Percentiles rank a stretch among this genome's conserved stretches.
phyloP scores from a whole-genome alignment of 1,140 invertebrate species.

The Lerema accius region DNA sequence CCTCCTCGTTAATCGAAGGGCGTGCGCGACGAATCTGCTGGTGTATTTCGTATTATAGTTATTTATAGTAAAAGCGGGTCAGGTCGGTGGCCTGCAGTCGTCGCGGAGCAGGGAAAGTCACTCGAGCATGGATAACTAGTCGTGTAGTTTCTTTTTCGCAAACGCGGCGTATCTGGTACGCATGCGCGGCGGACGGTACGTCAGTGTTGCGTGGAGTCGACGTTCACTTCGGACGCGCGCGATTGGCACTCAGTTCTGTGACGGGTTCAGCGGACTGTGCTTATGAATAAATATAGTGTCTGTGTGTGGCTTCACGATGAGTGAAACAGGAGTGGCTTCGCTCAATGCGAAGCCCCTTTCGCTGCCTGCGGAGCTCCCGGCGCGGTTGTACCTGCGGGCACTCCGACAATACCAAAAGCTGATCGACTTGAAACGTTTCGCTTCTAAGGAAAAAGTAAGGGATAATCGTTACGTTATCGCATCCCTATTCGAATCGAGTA shows the following conservation, averaged over 20 bases:
- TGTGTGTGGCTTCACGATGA: constrained; percentile 65
- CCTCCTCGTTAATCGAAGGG: constrained; percentile 3
- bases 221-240: constrained; percentile 81
- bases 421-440: constrained; percentile 74
- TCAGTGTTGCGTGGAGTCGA: constrained; percentile 72
- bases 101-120: constrained; percentile 69
- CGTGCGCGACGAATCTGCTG: constrained; percentile 6
- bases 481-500: neutral
- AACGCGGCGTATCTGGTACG: constrained; percentile 57
- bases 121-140: constrained; percentile 56
- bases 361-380: constrained; percentile 82
- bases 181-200: constrained; percentile 69
- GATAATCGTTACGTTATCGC: constrained; percentile 24
- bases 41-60: constrained; percentile 37
- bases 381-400: constrained; percentile 83
- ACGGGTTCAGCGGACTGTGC: constrained; percentile 48
- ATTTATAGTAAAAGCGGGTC: constrained; percentile 74
- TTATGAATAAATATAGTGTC: constrained; percentile 65
- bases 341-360: constrained; percentile 65
- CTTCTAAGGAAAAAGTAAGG: constrained; percentile 80
- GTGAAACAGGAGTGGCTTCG: constrained; percentile 68
- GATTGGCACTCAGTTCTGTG: constrained; percentile 58
- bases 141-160: constrained; percentile 75
- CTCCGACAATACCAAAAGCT: constrained; percentile 85
- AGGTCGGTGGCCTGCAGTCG: constrained; percentile 56